Percentiles rank a stretch among this genome's conserved stretches.
These are phyloP conservation scores for Meriones psammophilus DNA, from an alignment of 2,797 vertebrate genomes.

Conservation along the genomic window DNA sequence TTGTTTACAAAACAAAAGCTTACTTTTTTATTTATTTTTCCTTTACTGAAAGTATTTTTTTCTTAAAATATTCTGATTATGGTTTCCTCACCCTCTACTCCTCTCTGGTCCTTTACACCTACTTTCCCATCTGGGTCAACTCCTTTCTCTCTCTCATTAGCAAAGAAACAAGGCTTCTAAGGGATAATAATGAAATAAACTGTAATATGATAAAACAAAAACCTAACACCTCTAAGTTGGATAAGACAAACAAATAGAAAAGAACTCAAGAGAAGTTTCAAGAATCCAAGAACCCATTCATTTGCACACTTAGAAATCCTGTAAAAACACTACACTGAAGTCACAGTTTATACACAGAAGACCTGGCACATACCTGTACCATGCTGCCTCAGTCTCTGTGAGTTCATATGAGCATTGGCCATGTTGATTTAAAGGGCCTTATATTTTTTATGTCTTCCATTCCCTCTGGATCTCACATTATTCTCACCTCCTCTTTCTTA, in stretches of 20 bases:
- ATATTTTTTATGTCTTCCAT: background rate
- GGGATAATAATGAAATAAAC: background rate
- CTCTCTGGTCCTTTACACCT: background rate
- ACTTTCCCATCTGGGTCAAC: background rate
- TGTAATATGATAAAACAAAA: background rate
- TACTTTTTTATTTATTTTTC: background rate
- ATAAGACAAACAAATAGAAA: background rate
- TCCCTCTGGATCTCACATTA: background rate
- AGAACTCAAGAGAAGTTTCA: background rate
- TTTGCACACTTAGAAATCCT: background rate
- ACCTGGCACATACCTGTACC: too few species aligned
- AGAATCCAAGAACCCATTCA: background rate
- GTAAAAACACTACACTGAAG: background rate
- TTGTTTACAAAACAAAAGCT: background rate
- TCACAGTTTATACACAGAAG: background rate
- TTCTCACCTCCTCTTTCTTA: background rate
- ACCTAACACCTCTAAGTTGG: background rate
- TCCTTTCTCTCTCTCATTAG: background rate
- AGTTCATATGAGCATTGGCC: background rate
- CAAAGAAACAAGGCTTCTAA: background rate
- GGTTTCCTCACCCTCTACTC: background rate
- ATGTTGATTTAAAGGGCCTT: too few species aligned
- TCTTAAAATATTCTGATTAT: background rate
- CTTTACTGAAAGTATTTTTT: background rate
- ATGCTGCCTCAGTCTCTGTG: background rate